Percentiles rank a stretch among this genome's conserved stretches.
Conservation (phyloP, 2,888 invertebrate genomes). For the Thecophora atra region DNA sequence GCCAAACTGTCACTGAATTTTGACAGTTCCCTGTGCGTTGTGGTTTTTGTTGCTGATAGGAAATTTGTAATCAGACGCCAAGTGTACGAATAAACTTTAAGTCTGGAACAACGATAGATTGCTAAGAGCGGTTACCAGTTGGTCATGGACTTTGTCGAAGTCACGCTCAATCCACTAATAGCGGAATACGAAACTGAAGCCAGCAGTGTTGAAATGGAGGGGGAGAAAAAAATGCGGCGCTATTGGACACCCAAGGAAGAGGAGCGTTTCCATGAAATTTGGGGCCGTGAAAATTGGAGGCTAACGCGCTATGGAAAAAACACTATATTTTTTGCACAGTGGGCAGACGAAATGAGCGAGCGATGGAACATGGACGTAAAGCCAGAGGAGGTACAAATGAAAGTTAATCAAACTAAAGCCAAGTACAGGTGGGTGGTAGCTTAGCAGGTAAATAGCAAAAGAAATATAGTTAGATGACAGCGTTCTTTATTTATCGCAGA, state of each 20-base stretch:
- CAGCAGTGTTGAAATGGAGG: constrained; percentile 19
- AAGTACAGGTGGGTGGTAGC: constrained; percentile 54
- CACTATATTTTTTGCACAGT: constrained; percentile 56
- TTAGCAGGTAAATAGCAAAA: background rate
- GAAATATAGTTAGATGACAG: too few relatives aligned
- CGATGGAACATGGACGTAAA: constrained; percentile 57
- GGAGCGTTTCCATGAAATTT: constrained; percentile 59
- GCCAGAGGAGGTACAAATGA: constrained; percentile 58
- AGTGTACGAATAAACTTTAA: too few relatives aligned
- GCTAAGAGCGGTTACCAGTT: too few relatives aligned
- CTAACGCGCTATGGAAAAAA: constrained; percentile 59
- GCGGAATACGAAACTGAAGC: constrained; percentile 40
- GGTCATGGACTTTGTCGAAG: constrained; percentile 46
- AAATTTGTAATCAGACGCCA: too few relatives aligned
- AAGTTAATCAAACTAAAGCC: constrained; percentile 60
- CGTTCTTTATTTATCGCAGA: constrained; percentile 43
- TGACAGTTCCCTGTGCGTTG: too few relatives aligned
- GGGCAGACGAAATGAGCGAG: constrained; percentile 57
- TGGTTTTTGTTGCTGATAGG: too few relatives aligned
- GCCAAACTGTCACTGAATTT: too few relatives aligned
- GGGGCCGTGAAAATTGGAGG: constrained; percentile 60
- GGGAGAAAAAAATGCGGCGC: constrained; percentile 49
- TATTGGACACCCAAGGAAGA: constrained; percentile 61
- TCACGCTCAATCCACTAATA: constrained; percentile 38
- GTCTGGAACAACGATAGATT: too few relatives aligned